phyloP scores from a whole-genome alignment of 2,888 invertebrate genomes.

The Drosophila nigricruria region DNA sequence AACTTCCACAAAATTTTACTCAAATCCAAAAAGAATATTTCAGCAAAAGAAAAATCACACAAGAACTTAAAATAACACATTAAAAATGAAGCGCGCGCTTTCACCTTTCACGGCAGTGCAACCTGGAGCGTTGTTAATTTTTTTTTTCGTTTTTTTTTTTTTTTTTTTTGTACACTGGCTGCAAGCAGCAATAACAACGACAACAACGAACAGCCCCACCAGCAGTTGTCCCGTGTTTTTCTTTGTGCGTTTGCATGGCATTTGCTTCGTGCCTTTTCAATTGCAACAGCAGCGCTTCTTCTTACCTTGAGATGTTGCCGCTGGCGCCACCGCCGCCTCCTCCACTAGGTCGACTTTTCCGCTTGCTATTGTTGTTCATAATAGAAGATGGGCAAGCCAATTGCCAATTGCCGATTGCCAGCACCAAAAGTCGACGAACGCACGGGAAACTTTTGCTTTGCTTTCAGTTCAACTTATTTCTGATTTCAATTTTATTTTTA shows the following conservation, averaged over 20 bases:
- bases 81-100: slow-evolving; percentile 50
- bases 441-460: slow-evolving; percentile 52
- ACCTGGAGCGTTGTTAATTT: slow-evolving; percentile 23
- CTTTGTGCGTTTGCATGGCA: slow-evolving; percentile 46
- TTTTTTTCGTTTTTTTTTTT: slow-evolving; percentile 1
- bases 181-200: slow-evolving; percentile 26
- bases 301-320: slow-evolving; percentile 82
- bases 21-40: slow-evolving; percentile 10
- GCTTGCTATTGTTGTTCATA: slow-evolving; percentile 89
- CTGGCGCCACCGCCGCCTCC: slow-evolving; percentile 69
- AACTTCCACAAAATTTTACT: slow-evolving; percentile 30
- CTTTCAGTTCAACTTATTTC: slow-evolving; percentile 58
- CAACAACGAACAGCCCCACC: slow-evolving; percentile 13
- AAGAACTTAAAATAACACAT: slow-evolving; percentile 13
- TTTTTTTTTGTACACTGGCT: slow-evolving; percentile 30
- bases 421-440: slow-evolving; percentile 66
- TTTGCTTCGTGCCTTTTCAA: slow-evolving; percentile 58
- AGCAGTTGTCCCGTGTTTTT: slow-evolving; percentile 41
- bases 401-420: slow-evolving; percentile 67
- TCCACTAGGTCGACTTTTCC: slow-evolving; percentile 92
- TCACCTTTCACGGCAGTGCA: slow-evolving; percentile 54
- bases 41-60: slow-evolving; percentile 14
- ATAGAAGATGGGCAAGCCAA: slow-evolving; percentile 64
- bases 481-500: slow-evolving; percentile 61
- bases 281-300: slow-evolving; percentile 63